A percentile compares a stretch with the other conserved stretches of the same genome.
phyloP scores from a whole-genome alignment of 2,888 invertebrate species.

The Acleris holmiana region DNA sequence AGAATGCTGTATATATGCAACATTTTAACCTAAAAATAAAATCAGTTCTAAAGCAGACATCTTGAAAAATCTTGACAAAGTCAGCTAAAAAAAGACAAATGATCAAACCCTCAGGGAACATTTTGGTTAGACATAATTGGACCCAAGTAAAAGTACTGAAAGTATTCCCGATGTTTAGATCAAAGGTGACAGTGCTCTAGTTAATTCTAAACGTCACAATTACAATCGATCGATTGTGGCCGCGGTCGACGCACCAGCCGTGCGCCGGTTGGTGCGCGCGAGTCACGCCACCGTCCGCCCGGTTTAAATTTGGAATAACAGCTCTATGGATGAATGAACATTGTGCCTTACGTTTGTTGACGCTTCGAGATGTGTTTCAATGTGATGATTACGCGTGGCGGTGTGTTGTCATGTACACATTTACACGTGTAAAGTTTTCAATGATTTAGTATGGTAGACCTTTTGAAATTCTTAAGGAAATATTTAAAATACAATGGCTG shows the following conservation, averaged over 20 bases:
- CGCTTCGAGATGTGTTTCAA: constrained; percentile 10
- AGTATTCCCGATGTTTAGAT: constrained; percentile 11
- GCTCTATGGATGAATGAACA: constrained; percentile 48
- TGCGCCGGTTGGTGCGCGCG: constrained; percentile 61
- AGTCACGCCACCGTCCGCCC: constrained; percentile 72
- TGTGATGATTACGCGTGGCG: neutral
- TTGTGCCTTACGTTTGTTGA: constrained; percentile 23
- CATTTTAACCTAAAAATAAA: too few relatives aligned
- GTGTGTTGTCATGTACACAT: neutral
- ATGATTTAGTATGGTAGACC: too few relatives aligned
- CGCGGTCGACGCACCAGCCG: constrained; percentile 68
- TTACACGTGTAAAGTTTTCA: neutral
- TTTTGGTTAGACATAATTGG: too few relatives aligned
- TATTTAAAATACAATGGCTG: too few relatives aligned
- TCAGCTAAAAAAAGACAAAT: too few relatives aligned
- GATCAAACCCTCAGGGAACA: too few relatives aligned
- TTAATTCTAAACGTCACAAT: constrained; percentile 16
- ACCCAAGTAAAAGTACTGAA: too few relatives aligned
- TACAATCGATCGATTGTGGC: constrained; percentile 29
- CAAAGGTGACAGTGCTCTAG: constrained; percentile 30
- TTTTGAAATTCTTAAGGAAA: too few relatives aligned
- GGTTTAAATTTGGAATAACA: constrained; percentile 73
- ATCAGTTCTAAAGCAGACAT: too few relatives aligned
- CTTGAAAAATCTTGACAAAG: too few relatives aligned
- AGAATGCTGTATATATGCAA: too few relatives aligned